Base-by-base conservation (phyloP, 1,140 invertebrate species). In the Drosophila pseudoananassae region DNA sequence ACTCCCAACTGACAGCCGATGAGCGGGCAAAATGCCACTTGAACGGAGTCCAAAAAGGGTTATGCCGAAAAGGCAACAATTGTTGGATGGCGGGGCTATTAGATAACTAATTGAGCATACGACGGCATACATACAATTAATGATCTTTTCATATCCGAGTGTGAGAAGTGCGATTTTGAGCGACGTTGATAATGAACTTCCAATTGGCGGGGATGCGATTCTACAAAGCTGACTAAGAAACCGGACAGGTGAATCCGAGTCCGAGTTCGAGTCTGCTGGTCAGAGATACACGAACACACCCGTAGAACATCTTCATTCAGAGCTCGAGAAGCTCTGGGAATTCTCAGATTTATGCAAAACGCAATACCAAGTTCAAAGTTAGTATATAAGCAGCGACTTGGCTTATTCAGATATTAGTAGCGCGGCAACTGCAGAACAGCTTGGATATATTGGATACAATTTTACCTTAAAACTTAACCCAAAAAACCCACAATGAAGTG, bases 91-190 rank as follows among this genome's bases (percentile, higher is more conserved):
- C 33, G 27, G 63, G 50, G 73, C 61, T 76, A 88, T 88, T 88
- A 79, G 87, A 89, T 83, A 88, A 89, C 84, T 88, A 88, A 88
- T 89, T 88, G 83, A 73, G 76, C 76, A 59, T 66, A 45, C 55
- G 29, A 45, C 51, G 33, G 45, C 65, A 79, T 70, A 73, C 78
- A 83, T 76, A 77, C 60, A 79, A 89, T 79, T 88, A 83, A 88
- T 88, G 64, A 84, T 88, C 76, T 56, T 74, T 69, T 61, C 56
- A 60, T 56, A 61, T 50, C 43, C 17, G 23, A 61, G 25, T 49
- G 80, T 72, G 84, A 79, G 79, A 89, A 88, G 79, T 88, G 83
- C 69, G 84, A 88, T 77, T 76, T 76, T 87, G 78, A 79, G 76
- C 76, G 74, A 57, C 52, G 59, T 64, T 64, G 76, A 64, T 85